Evolutionary conservation across 2,888 invertebrate species (phyloP).

Genomic region (Oligia fasciuncula): DNA sequence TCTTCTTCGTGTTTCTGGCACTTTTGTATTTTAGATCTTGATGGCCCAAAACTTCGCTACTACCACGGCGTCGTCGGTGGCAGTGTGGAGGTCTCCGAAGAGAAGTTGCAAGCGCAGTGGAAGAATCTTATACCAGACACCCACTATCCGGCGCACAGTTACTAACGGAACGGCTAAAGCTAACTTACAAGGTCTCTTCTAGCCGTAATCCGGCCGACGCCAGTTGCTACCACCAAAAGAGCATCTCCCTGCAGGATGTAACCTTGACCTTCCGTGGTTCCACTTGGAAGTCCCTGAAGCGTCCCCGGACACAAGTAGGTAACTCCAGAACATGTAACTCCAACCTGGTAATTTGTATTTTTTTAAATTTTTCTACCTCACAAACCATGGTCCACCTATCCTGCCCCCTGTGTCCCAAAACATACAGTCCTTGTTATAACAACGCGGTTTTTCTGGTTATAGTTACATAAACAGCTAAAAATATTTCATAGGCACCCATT

Average conservation of each 20-base stretch:
- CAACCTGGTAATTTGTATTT: not conserved
- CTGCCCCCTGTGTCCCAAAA: not conserved
- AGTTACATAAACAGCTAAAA: not conserved
- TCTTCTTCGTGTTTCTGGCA: not conserved
- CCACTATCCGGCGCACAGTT: not conserved
- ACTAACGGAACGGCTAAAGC: not conserved
- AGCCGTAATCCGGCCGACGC: not conserved
- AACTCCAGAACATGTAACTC: not conserved
- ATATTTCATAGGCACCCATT: conserved; percentile 7
- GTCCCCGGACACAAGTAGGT: not conserved
- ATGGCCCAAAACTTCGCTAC: not conserved
- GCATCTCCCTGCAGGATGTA: not conserved
- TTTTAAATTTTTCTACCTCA: not conserved
- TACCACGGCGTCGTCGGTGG: not conserved
- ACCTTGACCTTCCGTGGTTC: no score
- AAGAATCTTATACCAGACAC: not conserved
- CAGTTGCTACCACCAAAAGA: not conserved
- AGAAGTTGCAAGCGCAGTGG: not conserved
- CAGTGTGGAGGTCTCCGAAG: not conserved
- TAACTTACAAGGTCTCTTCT: not conserved
- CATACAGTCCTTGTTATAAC: not conserved
- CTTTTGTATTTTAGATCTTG: not conserved
- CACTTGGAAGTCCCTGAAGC: not conserved
- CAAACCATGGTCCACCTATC: not conserved
- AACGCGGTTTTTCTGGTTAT: not conserved